Percentiles rank a stretch among this genome's conserved stretches.
Conservation (phyloP, 1,140 invertebrate genomes). For the Heliconius nattereri region DNA sequence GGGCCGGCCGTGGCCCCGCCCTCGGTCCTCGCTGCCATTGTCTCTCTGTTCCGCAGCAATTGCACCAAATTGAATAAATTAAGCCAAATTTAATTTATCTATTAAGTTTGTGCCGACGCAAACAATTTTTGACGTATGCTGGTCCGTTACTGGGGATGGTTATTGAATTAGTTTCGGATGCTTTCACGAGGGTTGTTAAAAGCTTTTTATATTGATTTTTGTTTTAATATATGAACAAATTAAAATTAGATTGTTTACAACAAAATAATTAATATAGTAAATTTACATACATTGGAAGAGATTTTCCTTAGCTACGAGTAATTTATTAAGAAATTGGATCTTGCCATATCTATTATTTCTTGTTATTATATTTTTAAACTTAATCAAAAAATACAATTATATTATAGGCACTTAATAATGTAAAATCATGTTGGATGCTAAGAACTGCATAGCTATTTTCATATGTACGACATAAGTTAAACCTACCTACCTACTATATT, state of each 20-base stretch:
- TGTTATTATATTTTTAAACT: too few species aligned
- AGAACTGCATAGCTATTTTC: too few species aligned
- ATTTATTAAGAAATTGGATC: too few species aligned
- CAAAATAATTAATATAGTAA: too few species aligned
- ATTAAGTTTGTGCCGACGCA: slow-evolving; percentile 70
- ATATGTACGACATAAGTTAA: too few species aligned
- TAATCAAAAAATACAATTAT: too few species aligned
- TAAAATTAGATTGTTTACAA: not conserved
- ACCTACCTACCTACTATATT: too few species aligned
- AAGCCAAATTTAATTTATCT: slow-evolving; percentile 77
- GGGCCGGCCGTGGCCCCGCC: slow-evolving; percentile 60
- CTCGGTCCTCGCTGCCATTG: slow-evolving; percentile 58
- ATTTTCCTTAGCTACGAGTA: too few species aligned
- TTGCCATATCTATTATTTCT: too few species aligned
- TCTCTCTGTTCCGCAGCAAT: slow-evolving; percentile 47
- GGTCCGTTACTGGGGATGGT: slow-evolving; percentile 64
- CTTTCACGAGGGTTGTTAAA: slow-evolving; percentile 54
- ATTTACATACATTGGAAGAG: too few species aligned
- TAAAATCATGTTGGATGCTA: too few species aligned
- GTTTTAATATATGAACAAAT: slow-evolving; percentile 32
- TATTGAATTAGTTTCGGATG: slow-evolving; percentile 69
- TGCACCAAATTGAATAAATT: slow-evolving; percentile 76
- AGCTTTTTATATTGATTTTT: slow-evolving; percentile 70
- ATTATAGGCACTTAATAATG: too few species aligned
- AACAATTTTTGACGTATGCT: slow-evolving; percentile 71